Base-by-base conservation (phyloP, 2,797 vertebrate species). In the Poecile montanus region DNA sequence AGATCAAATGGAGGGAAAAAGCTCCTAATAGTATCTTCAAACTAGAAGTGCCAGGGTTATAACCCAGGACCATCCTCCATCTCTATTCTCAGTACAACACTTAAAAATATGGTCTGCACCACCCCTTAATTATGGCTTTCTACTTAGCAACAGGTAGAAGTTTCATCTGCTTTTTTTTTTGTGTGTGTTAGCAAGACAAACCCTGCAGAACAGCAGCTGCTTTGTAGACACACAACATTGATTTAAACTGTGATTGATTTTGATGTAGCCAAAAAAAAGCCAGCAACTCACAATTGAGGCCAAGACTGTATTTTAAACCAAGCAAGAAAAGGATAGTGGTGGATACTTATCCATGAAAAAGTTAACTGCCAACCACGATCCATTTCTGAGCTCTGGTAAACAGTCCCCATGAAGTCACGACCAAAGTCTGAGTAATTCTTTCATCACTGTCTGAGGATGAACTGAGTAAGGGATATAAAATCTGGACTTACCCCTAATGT, bases 371-470 rank as follows among this genome's bases (percentile, higher is more conserved):
- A 93, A 30, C 45, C 32, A 27, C 2, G 56, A 81, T 48, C 45
- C 60, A 36, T 58, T 91, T 88, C 86, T 84, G 66, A 93, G 81
- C 51, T 91, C 91, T 91, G 82, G 66, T 85, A 89, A 95, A 71
- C 32, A 85, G 61, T 77, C 88, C 75, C 80, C 58, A 50, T 77
- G 63, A 92, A 95, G 81, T 86, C 94, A 88, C 32, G 32, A 80
- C 85, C 73, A 62, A 89, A 96, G 75, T 72, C 88, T 80, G 79
- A 93, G 88, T 75, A 95, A 96, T 94, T 68, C 88, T 94, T 96
- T 91, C 92, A 91, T 93, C 82, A 72, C 29, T 72, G n/a, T 91
- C 85, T 93, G 76, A 92, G 93, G 72, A 89, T 89, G 54, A 86
- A 92, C 42, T 86, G 80, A 97, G 83, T 80, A 90, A 93, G 80